Conservation (phyloP, 2,797 vertebrate genomes). For the Aulostomus chinensis region DNA sequence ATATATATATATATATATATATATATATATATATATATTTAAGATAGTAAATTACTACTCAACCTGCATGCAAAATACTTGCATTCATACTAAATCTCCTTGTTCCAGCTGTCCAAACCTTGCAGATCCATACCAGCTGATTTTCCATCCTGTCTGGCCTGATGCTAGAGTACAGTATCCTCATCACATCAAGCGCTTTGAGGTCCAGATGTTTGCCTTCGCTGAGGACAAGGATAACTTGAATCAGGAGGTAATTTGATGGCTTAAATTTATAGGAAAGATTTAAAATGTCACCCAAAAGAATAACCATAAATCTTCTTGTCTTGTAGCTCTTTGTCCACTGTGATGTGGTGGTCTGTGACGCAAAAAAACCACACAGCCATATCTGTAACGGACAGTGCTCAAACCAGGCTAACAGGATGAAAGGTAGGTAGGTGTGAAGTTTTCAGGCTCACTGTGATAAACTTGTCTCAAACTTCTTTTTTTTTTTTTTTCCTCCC, state of each 20-base stretch:
- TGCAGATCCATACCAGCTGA: constrained; percentile 43
- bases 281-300: not conserved
- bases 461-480: not conserved
- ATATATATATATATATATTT: too few species aligned
- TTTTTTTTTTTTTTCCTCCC: not conserved
- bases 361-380: constrained; percentile 52
- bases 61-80: too few species aligned
- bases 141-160: constrained; percentile 60
- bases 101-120: constrained; percentile 65
- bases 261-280: not conserved
- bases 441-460: not conserved
- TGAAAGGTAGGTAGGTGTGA: constrained; percentile 21
- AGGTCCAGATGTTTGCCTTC: constrained; percentile 82
- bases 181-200: constrained; percentile 83
- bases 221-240: constrained; percentile 41
- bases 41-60: too few species aligned
- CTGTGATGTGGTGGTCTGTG: constrained; percentile 80
- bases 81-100: too few species aligned
- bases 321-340: constrained; percentile 81
- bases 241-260: constrained; percentile 64
- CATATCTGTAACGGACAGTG: constrained; percentile 68
- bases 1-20: too few species aligned
- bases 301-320: too few species aligned
- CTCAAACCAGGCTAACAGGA: constrained; percentile 14
- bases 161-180: constrained; percentile 72